Conservation (phyloP, 2,113 vertebrate genomes). For the Oryzias woworae region DNA sequence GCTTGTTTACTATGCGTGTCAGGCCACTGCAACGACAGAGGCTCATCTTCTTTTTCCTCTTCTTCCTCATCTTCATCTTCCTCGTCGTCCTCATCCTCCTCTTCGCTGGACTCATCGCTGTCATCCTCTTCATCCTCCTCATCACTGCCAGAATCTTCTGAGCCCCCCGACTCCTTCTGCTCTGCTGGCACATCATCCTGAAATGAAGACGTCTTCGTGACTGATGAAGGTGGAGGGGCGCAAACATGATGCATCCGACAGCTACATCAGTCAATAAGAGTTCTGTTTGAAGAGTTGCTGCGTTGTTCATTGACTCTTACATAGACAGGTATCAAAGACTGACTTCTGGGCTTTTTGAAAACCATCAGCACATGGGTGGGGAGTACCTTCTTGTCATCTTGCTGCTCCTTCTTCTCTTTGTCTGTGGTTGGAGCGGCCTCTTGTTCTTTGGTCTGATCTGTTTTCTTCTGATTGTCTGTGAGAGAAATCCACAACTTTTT, state of each 20-base stretch:
- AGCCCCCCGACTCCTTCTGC: conserved; percentile 51
- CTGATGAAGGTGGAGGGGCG: background rate
- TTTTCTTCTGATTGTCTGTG: conserved; percentile 42
- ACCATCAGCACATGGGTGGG: conserved; percentile 28
- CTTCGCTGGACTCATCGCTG: conserved; percentile 58
- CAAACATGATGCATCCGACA: conserved; percentile 9
- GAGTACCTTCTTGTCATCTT: conserved; percentile 65
- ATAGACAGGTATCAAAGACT: conserved; percentile 63
- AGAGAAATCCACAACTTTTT: conserved; percentile 14
- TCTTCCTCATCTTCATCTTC: conserved; percentile 61
- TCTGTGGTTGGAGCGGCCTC: conserved; percentile 39
- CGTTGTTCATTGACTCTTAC: conserved; percentile 41
- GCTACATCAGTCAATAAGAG: background rate
- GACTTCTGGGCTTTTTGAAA: conserved; percentile 61
- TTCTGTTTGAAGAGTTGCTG: background rate
- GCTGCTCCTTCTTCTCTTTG: conserved; percentile 48
- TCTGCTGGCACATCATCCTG: conserved; percentile 57
- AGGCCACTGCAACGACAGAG: conserved; percentile 92
- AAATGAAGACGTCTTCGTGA: conserved; percentile 3
- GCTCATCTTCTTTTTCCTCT: conserved; percentile 82
- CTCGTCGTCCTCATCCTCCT: conserved; percentile 63
- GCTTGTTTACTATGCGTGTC: conserved; percentile 85
- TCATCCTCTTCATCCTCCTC: conserved; percentile 45
- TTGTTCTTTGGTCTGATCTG: conserved; percentile 50
- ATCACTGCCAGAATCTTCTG: conserved; percentile 40